Evolutionary conservation across 2,113 vertebrate genomes (phyloP).

Genomic region (Catharus minimus): DNA sequence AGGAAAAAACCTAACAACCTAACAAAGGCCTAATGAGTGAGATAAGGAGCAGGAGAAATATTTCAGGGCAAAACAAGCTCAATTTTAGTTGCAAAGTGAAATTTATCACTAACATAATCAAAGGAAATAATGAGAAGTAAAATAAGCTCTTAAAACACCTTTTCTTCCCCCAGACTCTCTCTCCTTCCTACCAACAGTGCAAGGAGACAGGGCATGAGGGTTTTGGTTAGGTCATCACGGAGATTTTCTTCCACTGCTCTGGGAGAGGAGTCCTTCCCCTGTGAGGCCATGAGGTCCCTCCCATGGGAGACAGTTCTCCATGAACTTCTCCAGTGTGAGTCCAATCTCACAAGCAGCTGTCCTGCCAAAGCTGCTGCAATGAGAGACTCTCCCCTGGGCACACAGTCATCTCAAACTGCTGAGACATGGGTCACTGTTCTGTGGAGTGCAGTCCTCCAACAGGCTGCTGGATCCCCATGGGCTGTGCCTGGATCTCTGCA

Average conservation of each 20-base stretch:
- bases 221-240: background rate
- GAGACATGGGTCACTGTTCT: no score
- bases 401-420: no score
- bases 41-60: background rate
- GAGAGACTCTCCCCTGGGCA: background rate
- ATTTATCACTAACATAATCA: background rate
- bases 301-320: rapidly evolving
- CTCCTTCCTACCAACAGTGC: rapidly evolving
- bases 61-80: background rate
- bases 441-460: background rate
- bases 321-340: background rate
- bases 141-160: background rate
- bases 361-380: no score
- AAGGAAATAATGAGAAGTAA: background rate
- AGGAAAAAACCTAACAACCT: no score
- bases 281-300: background rate
- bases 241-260: background rate
- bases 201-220: background rate
- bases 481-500: background rate
- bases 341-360: background rate
- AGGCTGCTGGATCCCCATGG: background rate
- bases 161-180: background rate
- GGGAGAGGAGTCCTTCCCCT: background rate
- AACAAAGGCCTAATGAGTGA: background rate
- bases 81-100: background rate